A percentile compares a stretch with the other conserved stretches of the same genome.
These are phyloP conservation scores for Leptura quadrifasciata DNA, from an alignment of 2,888 invertebrate genomes.

Conservation along the genomic window DNA sequence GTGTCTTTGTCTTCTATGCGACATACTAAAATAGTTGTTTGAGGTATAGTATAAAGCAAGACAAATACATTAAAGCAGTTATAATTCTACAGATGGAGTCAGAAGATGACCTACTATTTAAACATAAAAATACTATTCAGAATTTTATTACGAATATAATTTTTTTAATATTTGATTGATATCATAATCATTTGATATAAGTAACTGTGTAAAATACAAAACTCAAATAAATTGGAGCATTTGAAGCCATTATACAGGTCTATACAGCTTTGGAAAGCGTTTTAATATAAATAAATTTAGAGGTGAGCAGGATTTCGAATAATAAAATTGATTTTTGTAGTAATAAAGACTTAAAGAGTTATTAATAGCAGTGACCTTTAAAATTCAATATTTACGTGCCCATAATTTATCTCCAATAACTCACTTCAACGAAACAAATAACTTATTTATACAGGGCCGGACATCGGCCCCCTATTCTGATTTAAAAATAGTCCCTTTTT, in stretches of 20 bases:
- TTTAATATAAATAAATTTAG: not conserved
- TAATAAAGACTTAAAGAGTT: not conserved
- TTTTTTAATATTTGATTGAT: too few species aligned
- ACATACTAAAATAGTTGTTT: too few species aligned
- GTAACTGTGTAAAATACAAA: not conserved
- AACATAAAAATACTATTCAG: too few species aligned
- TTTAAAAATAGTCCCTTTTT: too few species aligned
- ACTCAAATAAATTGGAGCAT: not conserved
- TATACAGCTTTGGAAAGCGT: not conserved
- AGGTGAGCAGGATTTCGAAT: not conserved
- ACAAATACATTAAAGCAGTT: too few species aligned
- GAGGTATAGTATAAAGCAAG: too few species aligned
- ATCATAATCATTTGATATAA: too few species aligned
- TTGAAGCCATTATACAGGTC: not conserved
- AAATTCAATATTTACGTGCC: not conserved
- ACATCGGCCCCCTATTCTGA: too few species aligned
- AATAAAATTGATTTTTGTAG: not conserved
- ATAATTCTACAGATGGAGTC: too few species aligned
- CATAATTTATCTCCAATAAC: not conserved
- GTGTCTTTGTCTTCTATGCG: too few species aligned
- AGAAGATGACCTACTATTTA: too few species aligned
- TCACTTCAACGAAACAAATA: not conserved
- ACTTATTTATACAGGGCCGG: not conserved
- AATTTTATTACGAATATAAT: too few species aligned
- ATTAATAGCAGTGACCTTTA: not conserved